Evolutionary conservation across 2,113 vertebrate species (phyloP).

Genomic region (Collichthys lucidus): DNA sequence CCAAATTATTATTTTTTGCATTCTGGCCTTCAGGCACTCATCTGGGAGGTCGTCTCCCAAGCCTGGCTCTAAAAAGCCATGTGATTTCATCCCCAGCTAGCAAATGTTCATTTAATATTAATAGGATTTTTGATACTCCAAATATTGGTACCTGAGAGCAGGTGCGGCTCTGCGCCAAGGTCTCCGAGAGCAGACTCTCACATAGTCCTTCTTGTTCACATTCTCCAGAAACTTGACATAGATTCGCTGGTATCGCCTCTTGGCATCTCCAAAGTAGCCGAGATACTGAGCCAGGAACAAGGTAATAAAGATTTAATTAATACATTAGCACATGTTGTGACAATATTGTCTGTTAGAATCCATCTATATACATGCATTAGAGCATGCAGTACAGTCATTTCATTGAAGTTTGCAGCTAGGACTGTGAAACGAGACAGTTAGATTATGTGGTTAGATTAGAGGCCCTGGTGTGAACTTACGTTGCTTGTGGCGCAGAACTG

Average conservation of each 20-base stretch:
- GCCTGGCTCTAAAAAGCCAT: neutral
- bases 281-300: slow-evolving; percentile 85
- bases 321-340: neutral
- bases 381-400: neutral
- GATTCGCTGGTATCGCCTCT: slow-evolving; percentile 92
- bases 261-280: slow-evolving; percentile 93
- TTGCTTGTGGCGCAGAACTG: slow-evolving; percentile 96
- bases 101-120: neutral
- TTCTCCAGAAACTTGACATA: slow-evolving; percentile 96
- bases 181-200: slow-evolving; percentile 90
- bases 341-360: neutral
- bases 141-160: slow-evolving; percentile 84
- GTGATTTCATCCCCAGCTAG: neutral
- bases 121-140: neutral
- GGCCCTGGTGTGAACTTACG: slow-evolving; percentile 81
- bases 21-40: neutral
- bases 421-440: slow-evolving; percentile 2
- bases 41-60: neutral
- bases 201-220: slow-evolving; percentile 94
- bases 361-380: neutral
- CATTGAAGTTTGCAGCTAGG: neutral
- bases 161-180: slow-evolving; percentile 90
- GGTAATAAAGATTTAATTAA: neutral
- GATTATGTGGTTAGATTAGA: slow-evolving; percentile 13
- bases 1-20: too few species aligned